A percentile compares a stretch with the other conserved stretches of the same genome.
Conservation (phyloP, 2,113 vertebrate species). For the Dipodomys stephensi region DNA sequence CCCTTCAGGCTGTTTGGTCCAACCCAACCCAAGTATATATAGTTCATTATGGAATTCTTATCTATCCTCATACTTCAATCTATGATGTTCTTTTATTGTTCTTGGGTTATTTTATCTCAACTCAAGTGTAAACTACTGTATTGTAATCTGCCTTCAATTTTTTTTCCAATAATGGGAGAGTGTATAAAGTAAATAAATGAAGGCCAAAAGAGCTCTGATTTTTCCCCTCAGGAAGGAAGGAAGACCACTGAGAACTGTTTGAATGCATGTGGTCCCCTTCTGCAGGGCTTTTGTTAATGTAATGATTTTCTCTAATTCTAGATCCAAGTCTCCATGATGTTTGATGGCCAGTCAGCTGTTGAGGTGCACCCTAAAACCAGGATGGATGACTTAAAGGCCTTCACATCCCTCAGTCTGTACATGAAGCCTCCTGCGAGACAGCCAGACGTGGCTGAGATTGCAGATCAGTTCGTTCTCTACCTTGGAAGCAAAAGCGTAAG, state of each 20-base stretch:
- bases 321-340: conserved; percentile 99
- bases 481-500: conserved; percentile 96
- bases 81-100: not conserved
- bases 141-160: not conserved
- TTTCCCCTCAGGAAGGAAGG: not conserved
- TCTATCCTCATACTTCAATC: not conserved
- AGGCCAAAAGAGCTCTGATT: not conserved
- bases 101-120: not conserved
- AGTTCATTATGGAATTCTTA: not conserved
- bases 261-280: not conserved
- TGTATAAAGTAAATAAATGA: not conserved
- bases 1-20: not conserved
- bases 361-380: conserved; percentile 93
- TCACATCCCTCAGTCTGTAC: conserved; percentile 95
- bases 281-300: conserved; percentile 51
- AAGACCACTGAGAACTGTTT: not conserved
- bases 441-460: conserved; percentile 87
- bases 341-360: conserved; percentile 94
- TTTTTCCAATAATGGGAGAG: not conserved
- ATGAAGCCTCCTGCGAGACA: conserved; percentile 89
- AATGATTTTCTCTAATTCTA: conserved; percentile 79
- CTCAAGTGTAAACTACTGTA: not conserved
- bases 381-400: conserved; percentile 93
- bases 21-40: not conserved
- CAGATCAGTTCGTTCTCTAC: conserved; percentile 95